Base-by-base conservation (phyloP, 2,888 invertebrate genomes). In the Chrysomela aeneicollis region DNA sequence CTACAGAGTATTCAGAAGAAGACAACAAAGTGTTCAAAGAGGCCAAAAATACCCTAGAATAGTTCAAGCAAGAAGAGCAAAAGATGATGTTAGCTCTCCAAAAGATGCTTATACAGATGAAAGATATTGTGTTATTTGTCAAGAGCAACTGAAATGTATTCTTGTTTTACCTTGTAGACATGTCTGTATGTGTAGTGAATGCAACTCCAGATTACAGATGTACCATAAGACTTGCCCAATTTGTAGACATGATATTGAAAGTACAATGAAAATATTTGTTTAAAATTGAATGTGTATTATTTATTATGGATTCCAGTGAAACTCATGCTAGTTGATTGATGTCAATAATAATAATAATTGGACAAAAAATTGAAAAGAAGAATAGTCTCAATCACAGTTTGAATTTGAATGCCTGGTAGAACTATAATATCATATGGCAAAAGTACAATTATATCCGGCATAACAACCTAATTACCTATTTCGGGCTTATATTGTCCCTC, bases 101-200 rank as follows among this genome's bases (percentile, higher is more conserved):
- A 63, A 64, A 37, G 63, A 26, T 17, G 32, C 60, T 19, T 17
- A 15, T 17, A 15, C 17, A 35, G 73, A 74, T 10, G 85, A 86
- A 73, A 78, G 82, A 46, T 76, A 83, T 12, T 87, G 87, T 81
- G 83, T 87, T 15, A 84, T 87, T 68, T 87, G 87, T 68, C 85
- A 86, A 71, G 87, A 87, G 71, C 77, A 84, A 3, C 83, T 83
- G 65, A 87, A 86, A 77, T 86, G 86, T 82, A 85, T 87, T 15
- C 76, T 87, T 46, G 83, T 86, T 49, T 74, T 87, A 60, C 87
- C 87, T 0, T 87, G 87, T 71, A 82, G 85, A 17, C 87, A 87
- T 81, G 82, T 87, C 18, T 87, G 87, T 70, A 77, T 87, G 37
- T 87, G 87, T 73, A 79, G 79, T 30, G 85, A 85, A 69, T 87